Conservation (phyloP, 2,797 vertebrate genomes). For the Phoeniculus purpureus region DNA sequence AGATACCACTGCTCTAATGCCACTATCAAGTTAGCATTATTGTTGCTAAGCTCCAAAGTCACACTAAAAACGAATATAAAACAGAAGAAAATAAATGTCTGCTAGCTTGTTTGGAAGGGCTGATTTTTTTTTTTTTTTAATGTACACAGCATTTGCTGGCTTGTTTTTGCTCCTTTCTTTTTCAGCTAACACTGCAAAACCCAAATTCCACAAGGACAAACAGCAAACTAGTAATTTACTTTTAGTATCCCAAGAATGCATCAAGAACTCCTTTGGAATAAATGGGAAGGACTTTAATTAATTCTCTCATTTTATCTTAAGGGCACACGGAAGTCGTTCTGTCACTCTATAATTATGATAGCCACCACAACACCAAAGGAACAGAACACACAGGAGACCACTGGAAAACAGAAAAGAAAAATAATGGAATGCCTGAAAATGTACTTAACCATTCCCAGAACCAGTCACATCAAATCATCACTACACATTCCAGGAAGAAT, state of each 20-base stretch:
- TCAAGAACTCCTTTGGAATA: background rate
- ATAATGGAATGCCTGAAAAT: background rate
- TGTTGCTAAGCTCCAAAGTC: background rate
- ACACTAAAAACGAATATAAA: background rate
- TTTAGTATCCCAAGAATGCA: background rate
- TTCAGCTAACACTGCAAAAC: background rate
- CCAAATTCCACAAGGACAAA: background rate
- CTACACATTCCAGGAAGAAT: background rate
- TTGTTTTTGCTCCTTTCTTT: background rate
- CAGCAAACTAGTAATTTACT: background rate
- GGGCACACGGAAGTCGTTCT: background rate
- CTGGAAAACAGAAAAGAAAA: background rate
- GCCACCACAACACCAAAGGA: background rate
- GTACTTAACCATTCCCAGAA: background rate
- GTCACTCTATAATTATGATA: background rate
- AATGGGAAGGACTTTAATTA: background rate
- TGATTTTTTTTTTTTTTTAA: background rate
- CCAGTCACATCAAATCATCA: background rate
- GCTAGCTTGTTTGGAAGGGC: background rate
- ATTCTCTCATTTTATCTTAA: background rate
- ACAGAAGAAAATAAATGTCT: background rate
- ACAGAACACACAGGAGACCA: background rate
- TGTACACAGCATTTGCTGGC: fast-evolving
- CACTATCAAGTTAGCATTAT: background rate
- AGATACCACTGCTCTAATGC: background rate